A percentile compares a stretch with the other conserved stretches of the same genome.
These are phyloP conservation scores for Geotrupes spiniger DNA, from an alignment of 2,888 invertebrate species.

Conservation along the genomic window DNA sequence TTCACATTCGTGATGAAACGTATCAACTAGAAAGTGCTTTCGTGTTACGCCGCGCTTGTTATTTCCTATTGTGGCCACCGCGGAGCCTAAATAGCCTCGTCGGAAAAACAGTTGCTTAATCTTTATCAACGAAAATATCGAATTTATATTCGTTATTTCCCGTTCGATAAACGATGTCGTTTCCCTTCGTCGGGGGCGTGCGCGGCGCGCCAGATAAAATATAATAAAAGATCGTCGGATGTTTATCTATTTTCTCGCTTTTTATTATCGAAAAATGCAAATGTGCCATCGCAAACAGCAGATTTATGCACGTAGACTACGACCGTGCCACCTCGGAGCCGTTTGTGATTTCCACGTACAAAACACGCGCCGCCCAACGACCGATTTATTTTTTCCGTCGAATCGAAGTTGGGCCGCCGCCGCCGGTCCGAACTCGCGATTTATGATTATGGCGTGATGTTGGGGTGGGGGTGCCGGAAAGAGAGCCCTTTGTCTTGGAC, in stretches of 20 bases:
- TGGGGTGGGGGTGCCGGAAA: too few relatives aligned
- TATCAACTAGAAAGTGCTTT: too few relatives aligned
- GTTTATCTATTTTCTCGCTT: slow-evolving; percentile 26
- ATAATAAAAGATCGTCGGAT: slow-evolving; percentile 19
- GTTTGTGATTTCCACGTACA: slow-evolving; percentile 18
- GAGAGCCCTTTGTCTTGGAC: too few relatives aligned
- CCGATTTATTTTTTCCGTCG: slow-evolving; percentile 37
- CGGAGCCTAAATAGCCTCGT: too few relatives aligned
- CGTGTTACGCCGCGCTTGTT: too few relatives aligned
- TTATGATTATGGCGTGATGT: slow-evolving; percentile 39
- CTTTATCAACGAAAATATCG: slow-evolving; percentile 1
- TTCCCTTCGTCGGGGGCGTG: too few relatives aligned
- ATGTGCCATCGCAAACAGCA: slow-evolving; percentile 16
- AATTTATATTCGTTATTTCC: slow-evolving; percentile 20
- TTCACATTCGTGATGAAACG: too few relatives aligned
- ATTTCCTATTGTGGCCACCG: too few relatives aligned
- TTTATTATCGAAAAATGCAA: slow-evolving; percentile 23
- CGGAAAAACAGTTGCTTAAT: too few relatives aligned
- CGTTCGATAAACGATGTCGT: slow-evolving; percentile 15
- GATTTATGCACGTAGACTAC: slow-evolving; percentile 20
- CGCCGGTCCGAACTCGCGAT: slow-evolving; percentile 37
- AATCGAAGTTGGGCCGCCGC: slow-evolving; percentile 40
- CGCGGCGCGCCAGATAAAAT: slow-evolving; percentile 9
- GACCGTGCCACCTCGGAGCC: slow-evolving; percentile 32
- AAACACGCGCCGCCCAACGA: slow-evolving; percentile 25